phyloP scores from a whole-genome alignment of 2,797 vertebrate genomes.

The Myotis planiceps region DNA sequence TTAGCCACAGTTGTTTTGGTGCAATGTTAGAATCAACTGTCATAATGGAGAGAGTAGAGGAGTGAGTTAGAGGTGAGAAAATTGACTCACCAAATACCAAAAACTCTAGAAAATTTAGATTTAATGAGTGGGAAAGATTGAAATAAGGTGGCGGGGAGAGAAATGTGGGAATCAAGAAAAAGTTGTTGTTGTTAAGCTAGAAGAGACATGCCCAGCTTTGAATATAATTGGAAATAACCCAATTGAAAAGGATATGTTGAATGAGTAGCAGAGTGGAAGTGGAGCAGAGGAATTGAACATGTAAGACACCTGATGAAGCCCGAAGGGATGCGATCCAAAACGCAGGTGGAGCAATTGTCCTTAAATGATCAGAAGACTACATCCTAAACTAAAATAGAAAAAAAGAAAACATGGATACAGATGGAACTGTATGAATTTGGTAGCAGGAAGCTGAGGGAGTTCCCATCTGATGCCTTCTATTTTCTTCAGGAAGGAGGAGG shows the following conservation, averaged over 20 bases:
- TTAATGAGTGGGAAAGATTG: background rate
- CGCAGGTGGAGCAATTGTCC: background rate
- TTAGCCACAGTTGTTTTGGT: background rate
- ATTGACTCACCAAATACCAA: background rate
- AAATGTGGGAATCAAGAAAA: background rate
- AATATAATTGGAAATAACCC: background rate
- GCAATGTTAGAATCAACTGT: background rate
- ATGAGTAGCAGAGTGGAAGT: background rate
- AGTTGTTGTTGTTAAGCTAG: background rate
- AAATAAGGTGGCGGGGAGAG: background rate
- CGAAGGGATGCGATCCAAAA: background rate
- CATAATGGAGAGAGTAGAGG: background rate
- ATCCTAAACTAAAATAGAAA: background rate
- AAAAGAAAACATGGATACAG: background rate
- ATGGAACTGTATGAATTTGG: slow-evolving; percentile 33
- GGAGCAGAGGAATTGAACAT: background rate
- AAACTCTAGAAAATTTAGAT: background rate
- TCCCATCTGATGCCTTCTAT: slow-evolving; percentile 77
- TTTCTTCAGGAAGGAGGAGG: slow-evolving; percentile 75
- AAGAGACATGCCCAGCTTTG: background rate
- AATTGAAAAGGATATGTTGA: background rate
- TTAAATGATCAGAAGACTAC: background rate
- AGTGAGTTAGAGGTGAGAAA: background rate
- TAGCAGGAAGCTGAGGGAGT: slow-evolving; percentile 65
- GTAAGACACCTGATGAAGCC: background rate